Base-by-base conservation (phyloP, 2,113 vertebrate genomes). In the Heliornis fulica region DNA sequence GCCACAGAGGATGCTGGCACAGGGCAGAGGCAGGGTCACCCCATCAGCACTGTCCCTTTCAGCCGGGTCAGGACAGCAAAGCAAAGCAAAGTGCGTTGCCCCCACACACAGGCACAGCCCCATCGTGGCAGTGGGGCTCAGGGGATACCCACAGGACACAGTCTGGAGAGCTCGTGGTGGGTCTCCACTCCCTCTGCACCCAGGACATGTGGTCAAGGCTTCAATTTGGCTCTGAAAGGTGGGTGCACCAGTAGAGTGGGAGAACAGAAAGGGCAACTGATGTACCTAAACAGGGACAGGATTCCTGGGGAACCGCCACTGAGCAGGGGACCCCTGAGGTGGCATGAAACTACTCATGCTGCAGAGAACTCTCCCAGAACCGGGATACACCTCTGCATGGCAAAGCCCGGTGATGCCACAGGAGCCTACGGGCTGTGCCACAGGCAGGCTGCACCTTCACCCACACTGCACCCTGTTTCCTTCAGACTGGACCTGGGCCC, bases 351-450 rank as follows among this genome's bases (percentile, higher is more conserved):
- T 21, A 5, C 11, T 31, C 3, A 2, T 41, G 2, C 34, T 65
- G 41, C 54, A 48, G 45, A 74, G 15, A 71, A 51, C 19, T 13
- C 68, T 43, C 40, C 63, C 68, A 26, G 48, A 45, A 80, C 40
- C 1, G 0, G 63, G 4, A 15, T 26, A 25, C 7, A 26, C 11
- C 9, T 7, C 53, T 38, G 20, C 16, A 0, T 31, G 57, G 1
- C 13, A 13, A 34, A 5, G 7, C 11, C 60, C 26, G 60, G 40
- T 11, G 11, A 11, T 15, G 8, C 13, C 11, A 8, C 23, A 57
- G 50, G 65, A 83, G 76, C 32, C 50, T 13, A 8, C 38, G 10
- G 41, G 34, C 40, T 38, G 7, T 7, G 38, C 59, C 29, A 1
- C 0, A 5, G 17, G 7, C 20, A 5, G 22, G 38, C 61, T 71